Base-by-base conservation (phyloP, 2,113 vertebrate genomes). In the Semicossyphus pulcher region DNA sequence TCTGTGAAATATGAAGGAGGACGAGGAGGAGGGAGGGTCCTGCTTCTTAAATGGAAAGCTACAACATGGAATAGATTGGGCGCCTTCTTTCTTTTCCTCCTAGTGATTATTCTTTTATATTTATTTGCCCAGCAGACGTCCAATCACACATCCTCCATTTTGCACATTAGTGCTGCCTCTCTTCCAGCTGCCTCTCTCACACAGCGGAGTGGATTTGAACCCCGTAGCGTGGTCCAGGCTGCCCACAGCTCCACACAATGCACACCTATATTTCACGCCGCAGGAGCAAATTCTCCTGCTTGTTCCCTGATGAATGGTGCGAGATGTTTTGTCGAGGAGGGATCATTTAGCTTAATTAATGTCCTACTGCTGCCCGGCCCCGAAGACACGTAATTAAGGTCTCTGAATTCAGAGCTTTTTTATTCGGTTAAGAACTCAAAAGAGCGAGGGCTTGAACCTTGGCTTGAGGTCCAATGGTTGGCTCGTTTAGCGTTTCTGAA, bases 1-100 rank as follows among this genome's bases (percentile, higher is more conserved):
- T 88, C 78, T 85, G 61, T 71, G 79, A 90, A 91, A 88, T 88
- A 83, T 90, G 81, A 87, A 53, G 64, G 70, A 54, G 34, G 49
- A 44, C 7, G 18, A 37, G 36, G 36, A 61, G 47, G 52, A 63
- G 41, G 15, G 54, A 75, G 62, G 47, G 41, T 39, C 26, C 20
- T 48, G 57, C 51, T 51, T 78, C 67, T 52, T 72, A 87, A 86
- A 80, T 73, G 77, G 75, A 86, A 86, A 87, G 62, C 72, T 78
- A 61, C 74, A 74, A 80, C 56, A 77, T 15, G 18, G 32, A 42
- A 48, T 64, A 68, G 32, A 77, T n/a, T 56, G 72, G 74, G 62
- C n/a, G 26, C 76, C 77, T 63, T 83, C 37, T 61, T 60, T 70
- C 23, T 53, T 65, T 76, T 31, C 56, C 37, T 25, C 5, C 10